These are phyloP conservation scores for Lytechinus variegatus DNA, from an alignment of 35 echinoderm and acorn worm genomes.

Conservation along the genomic window DNA sequence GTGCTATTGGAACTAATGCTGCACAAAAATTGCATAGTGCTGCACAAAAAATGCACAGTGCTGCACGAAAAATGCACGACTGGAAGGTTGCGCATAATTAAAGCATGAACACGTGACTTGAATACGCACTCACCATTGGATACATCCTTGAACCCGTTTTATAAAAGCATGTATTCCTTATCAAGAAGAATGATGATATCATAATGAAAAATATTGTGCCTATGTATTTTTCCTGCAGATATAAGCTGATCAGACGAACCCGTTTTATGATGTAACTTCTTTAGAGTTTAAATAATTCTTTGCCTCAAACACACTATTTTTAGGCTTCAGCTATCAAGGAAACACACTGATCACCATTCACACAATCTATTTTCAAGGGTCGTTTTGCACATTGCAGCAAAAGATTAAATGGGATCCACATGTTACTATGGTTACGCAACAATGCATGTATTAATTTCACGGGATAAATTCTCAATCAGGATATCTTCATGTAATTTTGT, in stretches of 20 bases:
- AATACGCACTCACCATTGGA: no score
- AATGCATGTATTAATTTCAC: not conserved
- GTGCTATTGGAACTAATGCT: no score
- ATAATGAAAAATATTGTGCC: no score
- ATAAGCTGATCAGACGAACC: not conserved
- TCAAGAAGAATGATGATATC: no score
- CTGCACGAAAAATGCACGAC: no score
- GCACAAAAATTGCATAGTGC: no score
- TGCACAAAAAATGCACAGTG: no score
- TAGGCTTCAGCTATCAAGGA: not conserved
- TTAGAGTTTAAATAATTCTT: not conserved
- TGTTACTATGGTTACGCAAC: not conserved
- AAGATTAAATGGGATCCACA: not conserved
- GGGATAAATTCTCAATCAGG: not conserved
- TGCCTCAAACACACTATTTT: not conserved
- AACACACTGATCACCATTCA: not conserved
- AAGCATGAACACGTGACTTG: no score
- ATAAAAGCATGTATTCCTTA: no score
- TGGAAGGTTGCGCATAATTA: no score
- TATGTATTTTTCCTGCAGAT: not conserved
- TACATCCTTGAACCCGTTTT: no score
- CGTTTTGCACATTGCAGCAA: not conserved
- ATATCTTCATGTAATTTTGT: not conserved
- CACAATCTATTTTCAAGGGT: not conserved
- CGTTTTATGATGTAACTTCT: not conserved